Base-by-base conservation (phyloP, 2,797 vertebrate genomes). In the Tympanoctomys barrerae region DNA sequence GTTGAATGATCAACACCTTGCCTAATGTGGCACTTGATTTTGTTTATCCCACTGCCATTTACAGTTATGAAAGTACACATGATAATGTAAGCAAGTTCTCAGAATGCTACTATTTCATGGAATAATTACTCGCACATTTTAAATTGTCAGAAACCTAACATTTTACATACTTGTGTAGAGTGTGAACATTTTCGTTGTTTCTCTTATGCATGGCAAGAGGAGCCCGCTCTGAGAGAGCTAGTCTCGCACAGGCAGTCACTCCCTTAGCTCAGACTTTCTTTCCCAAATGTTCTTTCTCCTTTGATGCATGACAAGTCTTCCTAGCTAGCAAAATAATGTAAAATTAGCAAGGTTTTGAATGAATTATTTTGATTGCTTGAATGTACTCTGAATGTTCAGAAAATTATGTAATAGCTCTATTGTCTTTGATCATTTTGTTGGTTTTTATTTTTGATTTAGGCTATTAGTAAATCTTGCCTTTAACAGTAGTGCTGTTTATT, bases 381-480 rank as follows among this genome's bases (percentile, higher is more conserved):
- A 59, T 90, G 62, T 61, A 61, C 87, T 89, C 52, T 82, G 9
- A 88, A 71, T 78, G 59, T 73, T 94, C 42, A 95, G 77, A 54
- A 81, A 93, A 68, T 68, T 66, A 10, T 70, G n/a, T 87, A 46
- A 79, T 79, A 62, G 85, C 18, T 75, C n/a, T 94, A 28, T 64
- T 73, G 4, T 68, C 28, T 36, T 59, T 73, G 49, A 71, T 96
- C 59, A 79, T 79, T 80, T 87, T 78, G 9, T 77, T 75, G 21
- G 33, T 46, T 93, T 92, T 91, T 90, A 78, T 46, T 91, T 95
- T 90, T 90, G 14, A 19, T 49, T 85, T 93, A 71, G 26, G 39
- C 22, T 83, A 33, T 77, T 91, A 52, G n/a, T 81, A 92, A 79
- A 28, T 80, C 78, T 90, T 80, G 1, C 61, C 70, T 73, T 89